These are phyloP conservation scores for Thryonomys swinderianus DNA, from an alignment of 2,113 vertebrate genomes.

Conservation along the genomic window DNA sequence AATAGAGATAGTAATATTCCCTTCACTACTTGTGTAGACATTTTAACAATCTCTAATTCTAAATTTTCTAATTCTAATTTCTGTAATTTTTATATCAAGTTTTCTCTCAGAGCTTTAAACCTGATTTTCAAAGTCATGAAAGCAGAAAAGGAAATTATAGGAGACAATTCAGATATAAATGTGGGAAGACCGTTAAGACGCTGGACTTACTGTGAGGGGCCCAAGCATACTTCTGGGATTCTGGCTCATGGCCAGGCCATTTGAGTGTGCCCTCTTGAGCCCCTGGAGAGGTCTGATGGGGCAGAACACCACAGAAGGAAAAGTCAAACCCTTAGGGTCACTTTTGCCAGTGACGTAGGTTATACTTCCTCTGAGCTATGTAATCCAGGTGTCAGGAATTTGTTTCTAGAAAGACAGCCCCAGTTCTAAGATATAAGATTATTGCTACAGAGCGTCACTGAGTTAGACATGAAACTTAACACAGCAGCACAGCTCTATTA, in stretches of 20 bases:
- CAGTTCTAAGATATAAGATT: not conserved
- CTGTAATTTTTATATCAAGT: too few relatives aligned
- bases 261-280: not conserved
- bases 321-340: not conserved
- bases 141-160: constrained; percentile 31
- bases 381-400: not conserved
- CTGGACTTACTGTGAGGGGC: not conserved
- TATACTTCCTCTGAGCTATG: not conserved
- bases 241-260: accelerated
- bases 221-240: not conserved
- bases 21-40: not conserved
- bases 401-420: constrained; percentile 30
- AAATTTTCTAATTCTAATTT: too few relatives aligned
- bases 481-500: not conserved
- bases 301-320: not conserved
- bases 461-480: not conserved
- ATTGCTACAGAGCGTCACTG: not conserved
- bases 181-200: not conserved
- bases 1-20: not conserved
- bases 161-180: not conserved
- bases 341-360: not conserved
- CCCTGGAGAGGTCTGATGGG: not conserved
- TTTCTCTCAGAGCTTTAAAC: not conserved
- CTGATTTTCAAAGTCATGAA: not conserved
- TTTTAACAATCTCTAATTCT: constrained; percentile 25